A percentile compares a stretch with the other conserved stretches of the same genome.
phyloP scores from a whole-genome alignment of 2,113 vertebrate species.

The Talpa occidentalis region DNA sequence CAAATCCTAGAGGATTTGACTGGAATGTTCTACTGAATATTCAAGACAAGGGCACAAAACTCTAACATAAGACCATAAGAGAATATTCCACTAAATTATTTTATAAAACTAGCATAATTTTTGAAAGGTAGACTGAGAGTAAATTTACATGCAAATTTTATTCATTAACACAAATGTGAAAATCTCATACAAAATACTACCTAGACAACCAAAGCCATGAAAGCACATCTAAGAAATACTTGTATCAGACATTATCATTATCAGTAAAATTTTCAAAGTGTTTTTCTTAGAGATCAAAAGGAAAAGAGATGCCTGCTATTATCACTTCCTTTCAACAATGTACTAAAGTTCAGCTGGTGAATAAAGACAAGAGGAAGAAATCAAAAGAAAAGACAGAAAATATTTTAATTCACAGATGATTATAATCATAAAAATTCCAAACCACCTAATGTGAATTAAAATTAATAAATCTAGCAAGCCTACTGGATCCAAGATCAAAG shows the following conservation, averaged over 20 bases:
- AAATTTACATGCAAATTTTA: background rate
- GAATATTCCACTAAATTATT: conserved; percentile 18
- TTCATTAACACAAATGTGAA: conserved; percentile 33
- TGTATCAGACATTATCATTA: background rate
- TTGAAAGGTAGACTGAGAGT: background rate
- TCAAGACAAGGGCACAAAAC: background rate
- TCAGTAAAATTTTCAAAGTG: background rate
- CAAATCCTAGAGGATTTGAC: background rate
- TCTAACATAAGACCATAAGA: conserved; percentile 8
- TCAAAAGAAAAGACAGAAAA: background rate
- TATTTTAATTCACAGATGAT: background rate
- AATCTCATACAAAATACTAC: background rate
- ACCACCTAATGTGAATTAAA: conserved; percentile 14
- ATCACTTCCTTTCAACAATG: background rate
- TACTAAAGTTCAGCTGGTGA: background rate
- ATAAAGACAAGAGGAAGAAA: background rate
- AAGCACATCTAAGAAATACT: background rate
- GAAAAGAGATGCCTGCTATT: background rate
- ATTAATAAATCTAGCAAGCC: conserved; percentile 19
- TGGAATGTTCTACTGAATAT: background rate
- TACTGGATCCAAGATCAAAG: background rate
- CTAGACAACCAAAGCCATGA: background rate
- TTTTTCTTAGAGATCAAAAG: background rate
- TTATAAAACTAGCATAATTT: background rate
- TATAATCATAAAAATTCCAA: background rate